Evolutionary conservation across 2,113 vertebrate genomes (phyloP).

Genomic region (Notiomystis cincta): DNA sequence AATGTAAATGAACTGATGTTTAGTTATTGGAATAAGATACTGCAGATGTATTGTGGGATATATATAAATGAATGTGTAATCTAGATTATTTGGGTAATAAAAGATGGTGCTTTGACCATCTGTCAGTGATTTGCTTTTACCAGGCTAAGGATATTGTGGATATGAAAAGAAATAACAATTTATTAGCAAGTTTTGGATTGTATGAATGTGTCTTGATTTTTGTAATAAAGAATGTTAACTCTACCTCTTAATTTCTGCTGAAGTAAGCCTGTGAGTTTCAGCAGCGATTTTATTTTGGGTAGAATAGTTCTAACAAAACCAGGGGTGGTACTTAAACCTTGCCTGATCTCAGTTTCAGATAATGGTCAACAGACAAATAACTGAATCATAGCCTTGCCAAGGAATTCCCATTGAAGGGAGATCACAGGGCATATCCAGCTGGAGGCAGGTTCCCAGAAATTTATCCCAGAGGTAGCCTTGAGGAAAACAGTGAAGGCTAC

Average conservation of each 20-base stretch:
- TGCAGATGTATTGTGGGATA: conserved; percentile 3
- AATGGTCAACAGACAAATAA: not conserved
- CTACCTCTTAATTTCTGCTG: conserved; percentile 23
- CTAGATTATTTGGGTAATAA: conserved; percentile 2
- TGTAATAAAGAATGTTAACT: conserved; percentile 55
- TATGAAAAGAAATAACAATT: not conserved
- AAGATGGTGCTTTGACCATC: not conserved
- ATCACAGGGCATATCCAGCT: not conserved
- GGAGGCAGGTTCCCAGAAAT: not conserved
- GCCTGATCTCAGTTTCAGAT: not conserved
- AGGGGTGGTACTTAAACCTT: not conserved
- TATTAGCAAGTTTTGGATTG: conserved; percentile 31
- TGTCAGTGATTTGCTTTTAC: not conserved
- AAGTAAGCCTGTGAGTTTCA: not conserved
- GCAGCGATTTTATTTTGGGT: not conserved
- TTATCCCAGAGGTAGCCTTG: not conserved
- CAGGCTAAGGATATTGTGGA: not conserved
- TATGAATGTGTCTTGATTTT: conserved; percentile 49
- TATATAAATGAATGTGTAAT: conserved; percentile 21
- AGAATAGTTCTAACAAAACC: not conserved
- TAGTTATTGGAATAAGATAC: conserved; percentile 1
- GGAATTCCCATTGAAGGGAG: not conserved
- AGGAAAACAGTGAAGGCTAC: not conserved
- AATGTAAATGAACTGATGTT: conserved; percentile 11
- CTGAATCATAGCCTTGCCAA: not conserved